phyloP scores from a whole-genome alignment of 2,888 invertebrate genomes.

The Eudemis profundana region DNA sequence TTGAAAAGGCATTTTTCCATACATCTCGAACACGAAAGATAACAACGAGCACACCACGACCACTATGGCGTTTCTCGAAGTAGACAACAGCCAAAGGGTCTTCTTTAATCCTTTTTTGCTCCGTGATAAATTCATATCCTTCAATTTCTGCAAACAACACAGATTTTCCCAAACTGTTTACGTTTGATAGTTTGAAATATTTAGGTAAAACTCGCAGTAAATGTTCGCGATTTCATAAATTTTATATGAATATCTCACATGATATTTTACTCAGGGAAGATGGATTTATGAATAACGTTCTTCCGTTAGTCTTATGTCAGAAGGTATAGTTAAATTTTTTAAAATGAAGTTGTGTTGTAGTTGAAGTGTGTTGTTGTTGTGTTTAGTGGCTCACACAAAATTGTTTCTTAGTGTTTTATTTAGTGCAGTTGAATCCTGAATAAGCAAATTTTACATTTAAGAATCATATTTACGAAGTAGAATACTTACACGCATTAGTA shows the following conservation, averaged over 20 bases:
- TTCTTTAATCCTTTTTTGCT: slow-evolving; percentile 79
- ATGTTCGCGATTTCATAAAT: slow-evolving; percentile 10
- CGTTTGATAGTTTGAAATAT: slow-evolving; percentile 17
- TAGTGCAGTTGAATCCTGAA: too few species aligned
- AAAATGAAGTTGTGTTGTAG: too few species aligned
- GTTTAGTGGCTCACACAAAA: too few species aligned
- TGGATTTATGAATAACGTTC: slow-evolving; percentile 4
- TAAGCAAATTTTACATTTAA: background rate
- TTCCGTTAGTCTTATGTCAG: too few species aligned
- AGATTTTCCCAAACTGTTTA: background rate
- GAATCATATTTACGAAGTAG: background rate
- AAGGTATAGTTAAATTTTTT: slow-evolving; percentile 12
- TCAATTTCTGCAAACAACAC: slow-evolving; percentile 87
- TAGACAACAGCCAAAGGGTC: slow-evolving; percentile 90
- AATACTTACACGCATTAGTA: slow-evolving; percentile 90
- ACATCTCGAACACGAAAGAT: slow-evolving; percentile 86
- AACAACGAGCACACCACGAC: slow-evolving; percentile 90
- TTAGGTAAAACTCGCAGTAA: slow-evolving; percentile 3
- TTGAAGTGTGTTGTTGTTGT: too few species aligned
- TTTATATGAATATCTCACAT: slow-evolving; percentile 7
- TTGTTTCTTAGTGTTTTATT: too few species aligned
- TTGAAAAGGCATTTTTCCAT: slow-evolving; percentile 87
- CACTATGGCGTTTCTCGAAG: slow-evolving; percentile 93
- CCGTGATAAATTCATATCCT: slow-evolving; percentile 85
- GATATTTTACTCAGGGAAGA: slow-evolving; percentile 11